A percentile compares a stretch with the other conserved stretches of the same genome.
phyloP scores from a whole-genome alignment of 2,888 invertebrate genomes.

The Caenorhabditis becei region DNA sequence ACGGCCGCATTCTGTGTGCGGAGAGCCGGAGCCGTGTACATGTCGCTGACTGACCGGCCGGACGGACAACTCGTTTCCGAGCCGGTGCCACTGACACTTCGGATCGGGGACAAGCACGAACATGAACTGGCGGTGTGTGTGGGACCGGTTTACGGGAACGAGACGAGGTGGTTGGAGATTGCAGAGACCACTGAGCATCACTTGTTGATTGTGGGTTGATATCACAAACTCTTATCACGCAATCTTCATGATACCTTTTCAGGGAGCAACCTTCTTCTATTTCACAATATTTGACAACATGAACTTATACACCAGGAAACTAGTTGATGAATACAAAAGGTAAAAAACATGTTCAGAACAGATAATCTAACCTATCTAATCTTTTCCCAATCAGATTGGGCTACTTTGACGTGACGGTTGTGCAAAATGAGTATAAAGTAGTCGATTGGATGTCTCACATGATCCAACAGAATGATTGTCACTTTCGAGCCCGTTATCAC shows the following conservation, averaged over 20 bases:
- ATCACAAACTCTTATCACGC: not conserved
- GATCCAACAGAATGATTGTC: conserved; percentile 25
- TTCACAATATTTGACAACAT: conserved; percentile 5
- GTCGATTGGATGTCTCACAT: conserved; percentile 21
- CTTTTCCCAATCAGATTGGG: too few species aligned
- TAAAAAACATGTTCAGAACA: too few species aligned
- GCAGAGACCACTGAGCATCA: conserved; percentile 28
- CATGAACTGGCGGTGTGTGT: conserved; percentile 17
- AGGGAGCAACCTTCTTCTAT: conserved; percentile 21
- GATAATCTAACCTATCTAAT: too few species aligned
- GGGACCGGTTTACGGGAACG: conserved; percentile 26
- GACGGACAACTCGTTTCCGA: not conserved
- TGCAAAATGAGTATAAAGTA: conserved; percentile 4
- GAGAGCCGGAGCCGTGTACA: conserved; percentile 9
- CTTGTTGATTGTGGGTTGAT: conserved; percentile 15
- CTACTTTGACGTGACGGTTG: conserved; percentile 7
- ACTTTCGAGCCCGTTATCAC: conserved; percentile 19
- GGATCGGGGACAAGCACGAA: not conserved
- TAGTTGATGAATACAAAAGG: conserved; percentile 14
- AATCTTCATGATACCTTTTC: not conserved
- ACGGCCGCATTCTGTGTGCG: conserved; percentile 13
- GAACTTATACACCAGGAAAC: conserved; percentile 4
- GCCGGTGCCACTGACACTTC: not conserved
- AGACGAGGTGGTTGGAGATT: conserved; percentile 15
- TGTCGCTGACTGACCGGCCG: not conserved